Conservation (phyloP, 2,797 vertebrate genomes). For the Sebastes minor region DNA sequence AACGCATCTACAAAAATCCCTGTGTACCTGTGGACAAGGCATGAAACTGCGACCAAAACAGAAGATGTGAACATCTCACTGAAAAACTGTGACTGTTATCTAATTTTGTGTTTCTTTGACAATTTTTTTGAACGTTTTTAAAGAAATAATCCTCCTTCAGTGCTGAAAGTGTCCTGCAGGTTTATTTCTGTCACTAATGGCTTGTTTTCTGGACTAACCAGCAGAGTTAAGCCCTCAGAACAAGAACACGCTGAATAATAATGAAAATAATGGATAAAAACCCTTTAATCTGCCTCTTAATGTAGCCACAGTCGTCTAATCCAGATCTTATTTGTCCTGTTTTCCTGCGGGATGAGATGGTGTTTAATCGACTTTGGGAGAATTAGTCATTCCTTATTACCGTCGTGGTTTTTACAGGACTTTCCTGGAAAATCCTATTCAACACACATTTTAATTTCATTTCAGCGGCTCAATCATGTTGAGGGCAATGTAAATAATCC, state of each 20-base stretch:
- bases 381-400: constrained; percentile 86
- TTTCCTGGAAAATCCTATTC: constrained; percentile 85
- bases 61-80: too few species aligned
- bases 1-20: too few species aligned
- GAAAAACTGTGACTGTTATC: neutral
- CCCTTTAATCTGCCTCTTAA: constrained; percentile 82
- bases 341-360: constrained; percentile 57
- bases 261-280: constrained; percentile 61
- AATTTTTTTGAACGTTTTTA: neutral
- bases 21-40: too few species aligned
- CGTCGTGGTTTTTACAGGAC: constrained; percentile 76
- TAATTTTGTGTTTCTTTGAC: neutral
- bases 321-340: constrained; percentile 77
- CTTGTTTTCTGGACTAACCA: constrained; percentile 57
- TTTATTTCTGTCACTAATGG: constrained; percentile 50
- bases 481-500: constrained; percentile 80
- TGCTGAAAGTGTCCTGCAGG: neutral
- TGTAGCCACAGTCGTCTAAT: constrained; percentile 79
- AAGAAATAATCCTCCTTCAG: neutral
- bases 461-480: constrained; percentile 78
- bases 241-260: constrained; percentile 72
- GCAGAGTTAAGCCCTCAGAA: constrained; percentile 62
- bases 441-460: constrained; percentile 84
- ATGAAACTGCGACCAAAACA: too few species aligned
- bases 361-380: constrained; percentile 82